Evolutionary conservation across 1,140 invertebrate species (phyloP), one percentile per base, ranked within the genome.

Genomic region (Caenorhabditis latens): DNA sequence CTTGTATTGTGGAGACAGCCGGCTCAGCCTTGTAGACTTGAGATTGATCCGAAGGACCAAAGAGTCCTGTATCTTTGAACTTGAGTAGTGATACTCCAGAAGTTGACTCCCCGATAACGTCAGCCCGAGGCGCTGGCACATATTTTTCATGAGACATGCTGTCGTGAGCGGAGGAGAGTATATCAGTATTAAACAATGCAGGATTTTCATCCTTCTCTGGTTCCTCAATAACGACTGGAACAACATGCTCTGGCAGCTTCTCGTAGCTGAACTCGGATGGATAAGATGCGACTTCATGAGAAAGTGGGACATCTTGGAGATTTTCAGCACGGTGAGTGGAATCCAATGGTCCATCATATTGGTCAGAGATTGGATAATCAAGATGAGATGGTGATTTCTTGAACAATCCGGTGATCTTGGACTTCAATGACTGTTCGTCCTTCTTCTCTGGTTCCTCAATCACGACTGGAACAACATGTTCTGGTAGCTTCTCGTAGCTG

Each of bases 331-430:
- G 50, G 4, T 19, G 13, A 63, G 86, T 87, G 9, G 87, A 43
- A 40, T 87, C 32, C 86, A 87, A 24, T n/a, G 79, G 79, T 83
- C 32, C 32, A 2, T 32, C 32, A 32, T 32, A 32, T 32, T 32
- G 32, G 32, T 32, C 32, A 32, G 32, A 84, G 32, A 46, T 43
- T 58, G 86, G 86, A 53, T 87, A 87, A 19, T 87, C 86, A 21
- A 46, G 55, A 55, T 82, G 86, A 43, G 86, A 21, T 13, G 82
- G 61, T 43, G 40, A 53, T 40, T 65, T 58, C 86, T 87, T 87
- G 86, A 87, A 87, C 43, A 87, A 71, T 40, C 86, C 86, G 16
- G 86, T 67, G 19, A 87, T 42, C 63, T 65, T 87, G n/a, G 71
- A 84, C n/a, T 55, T 53, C 83, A 55, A 24, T 19, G 83, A 55